Conservation (phyloP, 2,888 invertebrate genomes). For the Balanococcus diminutus region DNA sequence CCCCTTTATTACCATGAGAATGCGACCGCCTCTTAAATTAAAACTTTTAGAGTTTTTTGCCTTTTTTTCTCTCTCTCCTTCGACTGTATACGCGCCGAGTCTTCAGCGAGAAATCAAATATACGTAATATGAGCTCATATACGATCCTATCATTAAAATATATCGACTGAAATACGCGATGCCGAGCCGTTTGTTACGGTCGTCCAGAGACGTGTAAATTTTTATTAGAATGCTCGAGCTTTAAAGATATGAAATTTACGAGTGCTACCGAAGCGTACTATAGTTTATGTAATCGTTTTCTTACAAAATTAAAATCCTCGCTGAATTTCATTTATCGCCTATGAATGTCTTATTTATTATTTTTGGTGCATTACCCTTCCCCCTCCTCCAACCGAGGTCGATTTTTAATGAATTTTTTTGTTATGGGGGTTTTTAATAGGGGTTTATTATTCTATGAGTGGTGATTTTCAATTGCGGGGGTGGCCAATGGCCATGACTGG, state of each 20-base stretch:
- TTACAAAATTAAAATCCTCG: slow-evolving; percentile 22
- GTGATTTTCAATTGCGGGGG: no score
- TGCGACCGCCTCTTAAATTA: not conserved
- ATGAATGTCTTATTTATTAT: not conserved
- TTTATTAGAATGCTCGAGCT: slow-evolving; percentile 44
- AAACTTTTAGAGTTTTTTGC: not conserved
- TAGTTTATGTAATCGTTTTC: slow-evolving; percentile 6
- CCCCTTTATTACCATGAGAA: not conserved
- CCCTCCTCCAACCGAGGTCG: not conserved
- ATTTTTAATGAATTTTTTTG: not conserved
- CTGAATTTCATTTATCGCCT: not conserved
- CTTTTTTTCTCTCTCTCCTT: not conserved
- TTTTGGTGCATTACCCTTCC: not conserved
- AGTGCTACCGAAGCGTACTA: not conserved
- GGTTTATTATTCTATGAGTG: no score
- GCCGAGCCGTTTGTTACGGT: slow-evolving; percentile 29
- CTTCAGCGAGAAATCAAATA: not conserved
- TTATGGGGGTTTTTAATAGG: no score
- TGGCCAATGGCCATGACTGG: no score
- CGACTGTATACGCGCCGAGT: not conserved
- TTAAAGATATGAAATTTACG: slow-evolving; percentile 43
- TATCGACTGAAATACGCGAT: slow-evolving; percentile 45
- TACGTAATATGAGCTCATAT: not conserved
- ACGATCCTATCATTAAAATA: slow-evolving; percentile 48
- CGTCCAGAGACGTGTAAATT: slow-evolving; percentile 49